Evolutionary conservation across 2,888 invertebrate genomes (phyloP).

Genomic region (Anoplius nigerrimus): DNA sequence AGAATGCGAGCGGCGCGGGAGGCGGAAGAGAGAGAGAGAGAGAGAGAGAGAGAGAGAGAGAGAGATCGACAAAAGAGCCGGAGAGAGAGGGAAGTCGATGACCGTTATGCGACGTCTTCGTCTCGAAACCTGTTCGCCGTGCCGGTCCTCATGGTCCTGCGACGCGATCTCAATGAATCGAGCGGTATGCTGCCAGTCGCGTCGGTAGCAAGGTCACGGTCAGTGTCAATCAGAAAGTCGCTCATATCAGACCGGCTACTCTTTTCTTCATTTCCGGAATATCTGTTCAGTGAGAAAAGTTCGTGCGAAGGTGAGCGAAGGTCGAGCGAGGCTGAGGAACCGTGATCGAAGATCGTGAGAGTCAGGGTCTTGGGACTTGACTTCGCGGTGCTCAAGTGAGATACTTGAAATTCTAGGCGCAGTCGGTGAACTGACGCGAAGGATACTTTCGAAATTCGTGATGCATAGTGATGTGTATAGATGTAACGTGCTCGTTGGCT

Average conservation of each 20-base stretch:
- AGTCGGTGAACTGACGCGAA: too few relatives aligned
- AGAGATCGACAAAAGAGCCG: too few relatives aligned
- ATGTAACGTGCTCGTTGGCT: too few relatives aligned
- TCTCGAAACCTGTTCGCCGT: constrained; percentile 49
- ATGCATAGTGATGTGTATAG: too few relatives aligned
- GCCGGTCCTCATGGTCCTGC: constrained; percentile 48
- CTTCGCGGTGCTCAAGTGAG: too few relatives aligned
- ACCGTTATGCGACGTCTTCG: constrained; percentile 66
- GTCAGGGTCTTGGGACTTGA: too few relatives aligned
- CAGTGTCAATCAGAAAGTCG: constrained; percentile 41
- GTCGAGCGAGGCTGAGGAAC: too few relatives aligned
- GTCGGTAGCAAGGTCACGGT: constrained; percentile 64
- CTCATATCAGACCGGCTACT: constrained; percentile 9
- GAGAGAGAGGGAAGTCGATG: constrained; percentile 57
- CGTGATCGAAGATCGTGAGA: too few relatives aligned
- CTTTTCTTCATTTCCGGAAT: background rate
- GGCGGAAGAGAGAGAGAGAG: constrained; percentile 17
- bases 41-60: constrained; percentile 29
- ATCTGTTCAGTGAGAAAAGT: background rate
- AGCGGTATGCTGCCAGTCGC: constrained; percentile 45
- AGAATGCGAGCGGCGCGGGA: constrained; percentile 12
- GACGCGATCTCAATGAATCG: constrained; percentile 61
- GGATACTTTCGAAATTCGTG: too few relatives aligned
- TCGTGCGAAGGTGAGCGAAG: too few relatives aligned
- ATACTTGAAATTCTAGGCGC: too few relatives aligned